Percentiles rank a stretch among this genome's conserved stretches.
phyloP scores from a whole-genome alignment of 2,888 invertebrate species.

The Ectropis crepuscularia region DNA sequence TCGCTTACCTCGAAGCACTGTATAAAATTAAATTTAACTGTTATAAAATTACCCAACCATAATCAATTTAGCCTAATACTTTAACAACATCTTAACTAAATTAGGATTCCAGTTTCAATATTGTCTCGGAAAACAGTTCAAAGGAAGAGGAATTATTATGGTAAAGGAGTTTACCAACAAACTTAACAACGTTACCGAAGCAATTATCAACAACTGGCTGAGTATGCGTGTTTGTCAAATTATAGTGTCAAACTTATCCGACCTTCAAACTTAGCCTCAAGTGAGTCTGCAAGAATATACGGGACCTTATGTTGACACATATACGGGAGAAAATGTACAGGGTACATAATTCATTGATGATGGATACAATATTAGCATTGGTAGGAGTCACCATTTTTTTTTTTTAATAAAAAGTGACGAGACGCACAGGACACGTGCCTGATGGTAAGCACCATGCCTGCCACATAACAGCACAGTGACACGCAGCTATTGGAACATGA shows the following conservation, averaged over 20 bases:
- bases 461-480: too few species aligned
- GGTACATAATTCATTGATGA: not conserved
- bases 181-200: constrained; percentile 30
- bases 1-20: too few species aligned
- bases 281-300: constrained; percentile 13
- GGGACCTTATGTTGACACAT: not conserved
- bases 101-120: constrained; percentile 19
- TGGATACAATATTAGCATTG: too few species aligned
- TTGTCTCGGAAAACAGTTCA: constrained; percentile 23
- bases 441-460: too few species aligned
- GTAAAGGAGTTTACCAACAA: constrained; percentile 35
- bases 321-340: constrained; percentile 1
- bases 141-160: constrained; percentile 35
- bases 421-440: too few species aligned
- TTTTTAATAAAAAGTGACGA: too few species aligned
- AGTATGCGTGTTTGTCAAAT: constrained; percentile 40
- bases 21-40: too few species aligned
- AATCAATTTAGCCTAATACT: not conserved
- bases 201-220: constrained; percentile 33
- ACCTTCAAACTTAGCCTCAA: constrained; percentile 24
- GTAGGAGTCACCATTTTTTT: too few species aligned
- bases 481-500: too few species aligned
- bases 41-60: not conserved
- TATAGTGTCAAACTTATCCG: constrained; percentile 39
- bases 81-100: constrained; percentile 2